Evolutionary conservation across 2,797 vertebrate genomes (phyloP).

Genomic region (Protosalanx chinensis): DNA sequence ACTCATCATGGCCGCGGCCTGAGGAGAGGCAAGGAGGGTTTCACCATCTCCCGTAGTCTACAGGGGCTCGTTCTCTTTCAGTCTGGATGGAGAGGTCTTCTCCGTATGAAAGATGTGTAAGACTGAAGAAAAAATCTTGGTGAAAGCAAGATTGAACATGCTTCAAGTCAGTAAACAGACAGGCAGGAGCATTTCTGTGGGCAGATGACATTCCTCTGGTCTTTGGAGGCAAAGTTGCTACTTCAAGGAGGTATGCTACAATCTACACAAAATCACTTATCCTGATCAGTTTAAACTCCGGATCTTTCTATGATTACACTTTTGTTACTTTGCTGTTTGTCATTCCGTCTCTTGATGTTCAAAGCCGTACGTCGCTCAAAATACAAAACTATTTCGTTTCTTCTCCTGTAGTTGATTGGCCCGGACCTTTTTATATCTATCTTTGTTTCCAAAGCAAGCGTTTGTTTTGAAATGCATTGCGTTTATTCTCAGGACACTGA

Average conservation of each 20-base stretch:
- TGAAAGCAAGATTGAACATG: slow-evolving; percentile 24
- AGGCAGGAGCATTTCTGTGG: slow-evolving; percentile 11
- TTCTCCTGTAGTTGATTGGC: background rate
- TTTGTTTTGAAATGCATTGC: background rate
- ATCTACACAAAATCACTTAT: background rate
- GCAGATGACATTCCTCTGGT: slow-evolving; percentile 20
- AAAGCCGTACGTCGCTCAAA: background rate
- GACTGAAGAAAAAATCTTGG: background rate
- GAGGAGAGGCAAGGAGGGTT: slow-evolving; percentile 6
- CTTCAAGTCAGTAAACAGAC: background rate
- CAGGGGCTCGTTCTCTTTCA: background rate
- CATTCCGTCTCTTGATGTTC: background rate
- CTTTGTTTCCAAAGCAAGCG: background rate
- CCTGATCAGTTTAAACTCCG: background rate
- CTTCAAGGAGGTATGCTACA: slow-evolving; percentile 2
- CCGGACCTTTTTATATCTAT: background rate
- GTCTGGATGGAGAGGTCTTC: background rate
- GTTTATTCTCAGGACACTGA: background rate
- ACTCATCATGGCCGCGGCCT: too few species aligned
- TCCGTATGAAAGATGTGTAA: background rate
- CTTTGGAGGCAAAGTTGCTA: slow-evolving; percentile 43
- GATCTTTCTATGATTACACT: background rate
- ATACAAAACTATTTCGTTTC: background rate
- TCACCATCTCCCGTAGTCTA: background rate
- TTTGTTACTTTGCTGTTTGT: background rate